These are phyloP conservation scores for Sylvilagus floridanus DNA, from an alignment of 2,797 vertebrate species.

Conservation along the genomic window DNA sequence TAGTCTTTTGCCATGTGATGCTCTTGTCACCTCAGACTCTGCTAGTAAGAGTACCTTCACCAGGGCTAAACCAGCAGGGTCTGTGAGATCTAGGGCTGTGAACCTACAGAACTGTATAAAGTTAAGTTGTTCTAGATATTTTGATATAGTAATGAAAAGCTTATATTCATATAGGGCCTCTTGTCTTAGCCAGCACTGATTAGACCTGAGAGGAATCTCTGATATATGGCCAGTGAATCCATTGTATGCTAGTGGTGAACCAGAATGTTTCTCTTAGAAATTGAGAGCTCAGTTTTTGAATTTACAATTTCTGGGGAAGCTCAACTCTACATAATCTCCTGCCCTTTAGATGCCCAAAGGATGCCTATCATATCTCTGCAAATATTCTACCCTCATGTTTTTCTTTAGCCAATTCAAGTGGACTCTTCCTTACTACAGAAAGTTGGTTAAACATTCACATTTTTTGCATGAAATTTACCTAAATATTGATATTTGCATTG, in stretches of 20 bases:
- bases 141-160: no score
- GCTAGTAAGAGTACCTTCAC: no score
- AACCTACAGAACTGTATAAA: no score
- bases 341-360: neutral
- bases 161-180: no score
- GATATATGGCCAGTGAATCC: neutral
- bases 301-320: neutral
- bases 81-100: no score
- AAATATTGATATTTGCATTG: constrained; percentile 24
- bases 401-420: neutral
- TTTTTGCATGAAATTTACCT: neutral
- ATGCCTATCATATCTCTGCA: neutral
- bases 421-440: neutral
- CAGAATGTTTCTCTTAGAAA: neutral
- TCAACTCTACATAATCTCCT: neutral
- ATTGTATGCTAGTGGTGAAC: neutral
- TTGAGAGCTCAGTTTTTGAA: neutral
- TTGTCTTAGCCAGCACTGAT: neutral
- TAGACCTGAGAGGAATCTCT: neutral
- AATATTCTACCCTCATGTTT: neutral
- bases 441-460: neutral
- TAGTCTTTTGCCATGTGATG: no score
- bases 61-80: no score
- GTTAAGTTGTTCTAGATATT: no score
- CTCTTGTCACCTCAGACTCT: no score